These are phyloP conservation scores for Neoscelio sp. DNA, from an alignment of 2,888 invertebrate genomes.

Conservation along the genomic window DNA sequence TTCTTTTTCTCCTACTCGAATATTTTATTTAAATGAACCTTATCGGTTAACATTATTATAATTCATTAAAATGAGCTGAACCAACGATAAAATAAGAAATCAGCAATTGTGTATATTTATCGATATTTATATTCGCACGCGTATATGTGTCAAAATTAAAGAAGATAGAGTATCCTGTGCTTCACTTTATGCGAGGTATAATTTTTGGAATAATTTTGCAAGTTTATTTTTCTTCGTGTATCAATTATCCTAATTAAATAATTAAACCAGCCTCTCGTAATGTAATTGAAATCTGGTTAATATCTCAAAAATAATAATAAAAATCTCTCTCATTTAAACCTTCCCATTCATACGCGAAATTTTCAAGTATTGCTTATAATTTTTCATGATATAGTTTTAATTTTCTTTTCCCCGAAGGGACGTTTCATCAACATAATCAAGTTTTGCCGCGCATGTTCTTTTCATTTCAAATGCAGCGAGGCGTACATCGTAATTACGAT, in stretches of 20 bases:
- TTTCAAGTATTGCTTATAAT: slow-evolving; percentile 44
- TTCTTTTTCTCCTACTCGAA: no score
- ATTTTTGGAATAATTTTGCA: no score
- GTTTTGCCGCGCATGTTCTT: slow-evolving; percentile 59
- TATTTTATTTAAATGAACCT: slow-evolving; percentile 20
- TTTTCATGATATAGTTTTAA: slow-evolving; percentile 46
- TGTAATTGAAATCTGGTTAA: no score
- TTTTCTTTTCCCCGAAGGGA: slow-evolving; percentile 28
- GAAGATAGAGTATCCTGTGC: slow-evolving; percentile 52
- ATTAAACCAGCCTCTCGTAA: no score
- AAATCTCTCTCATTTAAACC: no score
- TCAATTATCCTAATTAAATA: no score
- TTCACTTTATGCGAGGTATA: no score
- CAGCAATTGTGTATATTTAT: slow-evolving; percentile 33
- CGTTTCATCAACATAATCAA: slow-evolving; percentile 43
- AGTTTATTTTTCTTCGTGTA: no score
- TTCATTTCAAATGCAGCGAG: slow-evolving; percentile 47
- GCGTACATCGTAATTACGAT: slow-evolving; percentile 55
- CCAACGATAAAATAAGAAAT: not conserved
- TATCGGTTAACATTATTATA: slow-evolving; percentile 6
- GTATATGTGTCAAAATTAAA: slow-evolving; percentile 49
- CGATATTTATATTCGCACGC: slow-evolving; percentile 11
- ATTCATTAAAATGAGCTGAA: not conserved
- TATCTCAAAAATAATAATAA: no score
- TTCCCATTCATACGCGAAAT: not conserved